Evolutionary conservation across 2,113 vertebrate genomes (phyloP), one percentile per base, ranked within the genome.

Genomic region (Colossoma macropomum): DNA sequence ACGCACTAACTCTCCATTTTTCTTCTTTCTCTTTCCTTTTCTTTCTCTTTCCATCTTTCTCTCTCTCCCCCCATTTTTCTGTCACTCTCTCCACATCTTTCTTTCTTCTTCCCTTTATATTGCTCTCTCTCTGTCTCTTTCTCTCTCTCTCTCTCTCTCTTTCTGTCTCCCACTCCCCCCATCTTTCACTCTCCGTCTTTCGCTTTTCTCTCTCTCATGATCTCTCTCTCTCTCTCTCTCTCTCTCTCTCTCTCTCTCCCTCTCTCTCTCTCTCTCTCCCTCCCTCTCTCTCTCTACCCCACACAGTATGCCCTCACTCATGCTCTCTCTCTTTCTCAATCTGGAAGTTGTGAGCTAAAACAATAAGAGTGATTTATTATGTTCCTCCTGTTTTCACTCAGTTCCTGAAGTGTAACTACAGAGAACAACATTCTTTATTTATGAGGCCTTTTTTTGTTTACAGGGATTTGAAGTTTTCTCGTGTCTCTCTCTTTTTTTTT

Each of bases 361-460:
- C 60, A 50, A 59, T 69, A 56, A 83, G 66, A 82, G n/a, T 62
- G 28, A 72, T 41, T 83, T 41, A 80, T 34, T 41, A 63, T 60
- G 7, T 15, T 25, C 12, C 27, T 87, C 50, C 74, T 65, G 19
- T 71, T 16, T 73, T 54, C 56, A 60, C 65, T 78, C 45, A 13
- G 68, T 77, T 62, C n/a, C 54, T 5, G 25, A 65, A 70, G 45
- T 79, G 56, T 28, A 72, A 32, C 38, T 52, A 87, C 17, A 38
- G 17, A 38, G 21, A 27, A 34, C 62, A 48, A 48, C n/a, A 23
- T 66, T 83, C n/a, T 32, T 25, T 66, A 62, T 75, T 82, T 38
- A 75, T 82, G 21, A 50, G 71, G 78, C 70, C 52, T 21, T 56
- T 78, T 50, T 75, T 79, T 70, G 19, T 84, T 87, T 68, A 52